These are phyloP conservation scores for Ameiurus melas DNA, from an alignment of 2,113 vertebrate genomes.

Conservation along the genomic window DNA sequence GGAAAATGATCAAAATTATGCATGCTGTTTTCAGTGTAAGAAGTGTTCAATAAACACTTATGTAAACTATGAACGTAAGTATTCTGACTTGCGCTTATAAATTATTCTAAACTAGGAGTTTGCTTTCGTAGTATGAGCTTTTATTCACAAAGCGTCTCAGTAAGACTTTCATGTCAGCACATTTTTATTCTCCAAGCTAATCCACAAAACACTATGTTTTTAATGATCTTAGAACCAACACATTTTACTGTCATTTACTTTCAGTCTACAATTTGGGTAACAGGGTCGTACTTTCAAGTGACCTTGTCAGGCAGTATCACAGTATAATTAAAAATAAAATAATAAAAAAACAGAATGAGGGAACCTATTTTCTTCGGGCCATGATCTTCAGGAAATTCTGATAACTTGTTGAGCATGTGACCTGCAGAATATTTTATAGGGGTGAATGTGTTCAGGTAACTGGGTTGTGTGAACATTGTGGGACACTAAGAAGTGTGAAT, in stretches of 20 bases:
- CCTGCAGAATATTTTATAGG: background rate
- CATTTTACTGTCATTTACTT: background rate
- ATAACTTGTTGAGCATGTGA: background rate
- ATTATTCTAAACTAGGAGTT: background rate
- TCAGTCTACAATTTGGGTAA: background rate
- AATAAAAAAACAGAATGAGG: background rate
- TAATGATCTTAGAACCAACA: background rate
- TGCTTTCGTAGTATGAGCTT: background rate
- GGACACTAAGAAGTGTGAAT: background rate
- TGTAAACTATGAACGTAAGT: slow-evolving; percentile 46
- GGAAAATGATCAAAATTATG: slow-evolving; percentile 6
- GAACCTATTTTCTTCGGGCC: background rate
- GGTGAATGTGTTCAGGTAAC: background rate
- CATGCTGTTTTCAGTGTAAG: slow-evolving; percentile 46
- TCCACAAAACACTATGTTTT: background rate
- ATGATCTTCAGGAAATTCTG: background rate
- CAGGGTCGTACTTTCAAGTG: background rate
- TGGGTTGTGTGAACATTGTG: background rate
- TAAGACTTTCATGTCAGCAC: background rate
- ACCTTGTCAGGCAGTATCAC: background rate
- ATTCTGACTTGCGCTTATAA: background rate
- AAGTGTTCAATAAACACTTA: slow-evolving; percentile 37
- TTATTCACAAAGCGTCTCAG: background rate
- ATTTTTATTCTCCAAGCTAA: background rate
- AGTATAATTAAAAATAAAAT: background rate